Evolutionary conservation across 2,888 invertebrate species (phyloP).

Genomic region (Tetragnatha montana): DNA sequence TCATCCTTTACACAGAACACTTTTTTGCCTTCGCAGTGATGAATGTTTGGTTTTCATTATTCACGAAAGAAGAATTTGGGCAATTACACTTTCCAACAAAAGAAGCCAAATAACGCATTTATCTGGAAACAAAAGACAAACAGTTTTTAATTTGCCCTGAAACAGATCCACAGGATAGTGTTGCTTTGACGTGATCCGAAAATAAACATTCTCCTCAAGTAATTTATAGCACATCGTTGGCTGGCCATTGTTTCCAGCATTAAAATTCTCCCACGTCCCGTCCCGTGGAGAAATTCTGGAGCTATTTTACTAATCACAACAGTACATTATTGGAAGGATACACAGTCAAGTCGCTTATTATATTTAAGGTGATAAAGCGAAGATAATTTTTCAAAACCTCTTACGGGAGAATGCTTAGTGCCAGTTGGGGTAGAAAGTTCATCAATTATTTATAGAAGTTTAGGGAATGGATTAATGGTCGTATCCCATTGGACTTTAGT

Average conservation of each 20-base stretch:
- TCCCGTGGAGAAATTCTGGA: not conserved
- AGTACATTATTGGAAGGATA: not conserved
- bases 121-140: slow-evolving; percentile 11
- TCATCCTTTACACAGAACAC: no score
- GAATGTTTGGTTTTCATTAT: not conserved
- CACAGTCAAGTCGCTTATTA: not conserved
- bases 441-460: no score
- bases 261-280: not conserved
- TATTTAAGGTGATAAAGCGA: slow-evolving; percentile 11
- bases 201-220: slow-evolving; percentile 3
- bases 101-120: not conserved
- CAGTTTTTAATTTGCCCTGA: not conserved
- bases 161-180: not conserved
- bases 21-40: not conserved
- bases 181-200: slow-evolving; percentile 1
- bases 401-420: no score
- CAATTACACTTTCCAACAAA: not conserved
- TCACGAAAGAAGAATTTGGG: not conserved
- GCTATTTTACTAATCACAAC: slow-evolving; percentile 29
- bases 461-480: no score
- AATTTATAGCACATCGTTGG: slow-evolving; percentile 21
- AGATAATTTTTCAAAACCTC: slow-evolving; percentile 10
- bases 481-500: no score
- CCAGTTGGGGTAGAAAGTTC: no score
- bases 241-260: not conserved